Evolutionary conservation across 1,140 invertebrate genomes (phyloP).

Genomic region (Plodia interpunctella): DNA sequence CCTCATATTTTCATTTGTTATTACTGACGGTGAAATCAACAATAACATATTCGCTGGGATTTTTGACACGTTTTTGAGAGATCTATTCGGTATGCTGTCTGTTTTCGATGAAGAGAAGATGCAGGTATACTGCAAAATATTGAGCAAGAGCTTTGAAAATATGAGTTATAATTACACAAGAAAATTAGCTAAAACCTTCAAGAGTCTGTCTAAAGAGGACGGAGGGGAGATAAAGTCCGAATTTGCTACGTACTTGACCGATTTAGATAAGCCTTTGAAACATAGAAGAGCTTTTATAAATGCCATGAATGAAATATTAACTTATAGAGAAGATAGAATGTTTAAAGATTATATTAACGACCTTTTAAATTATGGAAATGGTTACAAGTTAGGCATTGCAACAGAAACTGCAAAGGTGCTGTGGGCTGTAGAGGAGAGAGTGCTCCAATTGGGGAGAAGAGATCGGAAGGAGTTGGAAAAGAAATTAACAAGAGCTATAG

Average conservation of each 20-base stretch:
- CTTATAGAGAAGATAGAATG: constrained; percentile 30
- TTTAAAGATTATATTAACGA: constrained; percentile 50
- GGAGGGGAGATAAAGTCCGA: constrained; percentile 34
- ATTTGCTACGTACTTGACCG: constrained; percentile 29
- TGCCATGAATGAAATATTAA: constrained; percentile 43
- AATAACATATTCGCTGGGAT: constrained; percentile 32
- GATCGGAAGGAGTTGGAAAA: constrained; percentile 29
- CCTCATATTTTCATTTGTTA: not conserved
- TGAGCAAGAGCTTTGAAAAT: constrained; percentile 25
- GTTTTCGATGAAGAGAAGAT: constrained; percentile 35
- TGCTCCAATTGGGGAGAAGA: constrained; percentile 27
- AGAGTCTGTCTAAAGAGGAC: constrained; percentile 34
- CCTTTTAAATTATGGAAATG: constrained; percentile 35
- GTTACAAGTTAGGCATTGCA: constrained; percentile 34
- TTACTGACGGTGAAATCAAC: not conserved
- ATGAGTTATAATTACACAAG: constrained; percentile 29
- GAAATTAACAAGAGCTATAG: constrained; percentile 38
- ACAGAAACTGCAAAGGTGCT: constrained; percentile 42
- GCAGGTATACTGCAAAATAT: constrained; percentile 34
- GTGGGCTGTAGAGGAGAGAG: constrained; percentile 35
- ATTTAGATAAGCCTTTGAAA: constrained; percentile 29
- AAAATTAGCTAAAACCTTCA: constrained; percentile 36
- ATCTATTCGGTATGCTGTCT: constrained; percentile 34
- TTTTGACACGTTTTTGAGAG: constrained; percentile 44
- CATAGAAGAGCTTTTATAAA: constrained; percentile 34